phyloP scores from a whole-genome alignment of 2,888 invertebrate species.

The Hofmannophila pseudospretella region DNA sequence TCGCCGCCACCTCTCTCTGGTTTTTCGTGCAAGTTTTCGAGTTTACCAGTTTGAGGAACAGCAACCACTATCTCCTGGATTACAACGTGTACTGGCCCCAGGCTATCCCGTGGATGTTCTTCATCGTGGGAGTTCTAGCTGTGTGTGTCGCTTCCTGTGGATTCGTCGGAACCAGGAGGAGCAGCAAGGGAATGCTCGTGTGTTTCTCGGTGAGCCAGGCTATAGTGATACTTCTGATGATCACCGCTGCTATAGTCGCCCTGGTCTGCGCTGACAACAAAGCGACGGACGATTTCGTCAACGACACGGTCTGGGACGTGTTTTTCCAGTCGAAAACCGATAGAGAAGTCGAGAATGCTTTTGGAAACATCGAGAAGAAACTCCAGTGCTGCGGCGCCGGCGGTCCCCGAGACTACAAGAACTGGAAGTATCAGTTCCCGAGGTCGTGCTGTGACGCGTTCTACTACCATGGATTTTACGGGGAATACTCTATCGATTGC shows the following conservation, averaged over 20 bases:
- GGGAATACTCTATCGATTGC: constrained; percentile 51
- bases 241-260: constrained; percentile 43
- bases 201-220: constrained; percentile 42
- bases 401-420: constrained; percentile 60
- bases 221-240: constrained; percentile 35
- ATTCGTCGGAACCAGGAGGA: constrained; percentile 46
- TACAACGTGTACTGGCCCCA: constrained; percentile 69
- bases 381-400: constrained; percentile 65
- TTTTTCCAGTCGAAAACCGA: constrained; percentile 51
- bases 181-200: constrained; percentile 38
- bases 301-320: constrained; percentile 63
- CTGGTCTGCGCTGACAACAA: constrained; percentile 53
- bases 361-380: constrained; percentile 51
- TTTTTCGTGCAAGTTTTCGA: constrained; percentile 42
- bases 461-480: constrained; percentile 57
- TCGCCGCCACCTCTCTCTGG: constrained; percentile 36
- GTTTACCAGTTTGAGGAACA: constrained; percentile 37
- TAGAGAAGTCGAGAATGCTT: constrained; percentile 35
- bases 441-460: constrained; percentile 61
- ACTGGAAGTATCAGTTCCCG: constrained; percentile 56
- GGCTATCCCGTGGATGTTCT: constrained; percentile 64
- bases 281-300: constrained; percentile 52
- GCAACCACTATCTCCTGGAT: constrained; percentile 59
- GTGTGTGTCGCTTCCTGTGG: constrained; percentile 52
- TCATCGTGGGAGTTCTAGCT: constrained; percentile 48